Conservation (phyloP, 2,888 invertebrate genomes). For the Ormyrus rosae region DNA sequence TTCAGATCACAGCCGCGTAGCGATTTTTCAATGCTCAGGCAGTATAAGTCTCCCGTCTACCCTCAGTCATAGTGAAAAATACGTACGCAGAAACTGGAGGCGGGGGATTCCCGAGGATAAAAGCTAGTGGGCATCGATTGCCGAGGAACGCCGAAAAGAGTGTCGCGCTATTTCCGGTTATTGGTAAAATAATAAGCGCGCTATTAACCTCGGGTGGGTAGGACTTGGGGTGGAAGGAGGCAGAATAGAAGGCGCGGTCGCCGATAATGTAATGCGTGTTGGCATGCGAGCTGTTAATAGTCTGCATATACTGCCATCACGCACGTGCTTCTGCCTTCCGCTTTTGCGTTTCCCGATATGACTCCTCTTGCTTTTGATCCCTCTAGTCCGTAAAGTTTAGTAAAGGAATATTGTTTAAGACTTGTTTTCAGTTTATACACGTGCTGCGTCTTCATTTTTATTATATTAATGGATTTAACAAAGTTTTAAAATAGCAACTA, state of each 20-base stretch:
- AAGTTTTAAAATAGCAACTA: too few relatives aligned
- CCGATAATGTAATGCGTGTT: slow-evolving; percentile 65
- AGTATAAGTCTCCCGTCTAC: slow-evolving; percentile 24
- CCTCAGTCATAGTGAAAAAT: not conserved
- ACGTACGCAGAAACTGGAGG: not conserved
- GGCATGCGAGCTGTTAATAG: slow-evolving; percentile 67
- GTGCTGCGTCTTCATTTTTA: too few relatives aligned
- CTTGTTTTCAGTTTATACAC: too few relatives aligned
- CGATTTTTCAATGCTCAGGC: slow-evolving; percentile 25
- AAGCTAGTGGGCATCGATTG: not conserved
- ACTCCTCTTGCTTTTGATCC: too few relatives aligned
- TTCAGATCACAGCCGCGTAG: slow-evolving; percentile 38
- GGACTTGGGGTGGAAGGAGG: slow-evolving; percentile 19
- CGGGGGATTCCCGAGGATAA: not conserved
- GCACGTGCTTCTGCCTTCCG: slow-evolving; percentile 3
- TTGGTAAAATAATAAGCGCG: slow-evolving; percentile 72
- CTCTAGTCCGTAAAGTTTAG: too few relatives aligned
- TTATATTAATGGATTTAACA: too few relatives aligned
- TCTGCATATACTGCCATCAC: slow-evolving; percentile 51
- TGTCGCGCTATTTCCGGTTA: slow-evolving; percentile 61
- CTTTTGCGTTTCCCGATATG: not conserved
- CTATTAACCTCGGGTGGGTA: slow-evolving; percentile 67
- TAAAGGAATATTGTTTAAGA: too few relatives aligned
- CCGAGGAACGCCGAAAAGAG: not conserved
- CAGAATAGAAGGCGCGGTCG: slow-evolving; percentile 9